These are phyloP conservation scores for Pemphigus obesinymphae DNA, from an alignment of 1,140 invertebrate species.

Conservation along the genomic window DNA sequence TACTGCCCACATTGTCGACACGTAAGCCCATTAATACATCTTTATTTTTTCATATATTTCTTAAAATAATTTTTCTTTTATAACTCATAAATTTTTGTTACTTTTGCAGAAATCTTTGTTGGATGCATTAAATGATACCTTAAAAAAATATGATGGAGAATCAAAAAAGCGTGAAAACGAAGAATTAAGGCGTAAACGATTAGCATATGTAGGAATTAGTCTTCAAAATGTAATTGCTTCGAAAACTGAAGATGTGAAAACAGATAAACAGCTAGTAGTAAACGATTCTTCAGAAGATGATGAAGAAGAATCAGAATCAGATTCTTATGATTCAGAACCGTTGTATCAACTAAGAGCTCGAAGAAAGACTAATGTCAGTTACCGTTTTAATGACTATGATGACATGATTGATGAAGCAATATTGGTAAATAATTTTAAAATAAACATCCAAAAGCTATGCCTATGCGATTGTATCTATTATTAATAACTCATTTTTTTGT, in stretches of 20 bases:
- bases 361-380: conserved; percentile 69
- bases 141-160: conserved; percentile 53
- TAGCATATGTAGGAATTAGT: conserved; percentile 72
- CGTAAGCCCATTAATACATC: conserved; percentile 52
- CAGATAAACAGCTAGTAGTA: conserved; percentile 44
- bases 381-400: conserved; percentile 87
- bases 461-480: neutral
- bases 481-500: neutral
- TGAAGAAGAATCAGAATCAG: conserved; percentile 47
- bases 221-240: conserved; percentile 65
- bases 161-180: conserved; percentile 60
- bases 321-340: conserved; percentile 55
- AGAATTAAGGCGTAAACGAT: conserved; percentile 64
- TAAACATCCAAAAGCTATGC: neutral
- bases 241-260: conserved; percentile 26
- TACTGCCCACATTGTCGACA: conserved; percentile 94
- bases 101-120: conserved; percentile 58
- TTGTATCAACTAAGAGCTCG: conserved; percentile 76
- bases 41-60: neutral
- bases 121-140: conserved; percentile 58
- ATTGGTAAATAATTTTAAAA: conserved; percentile 51
- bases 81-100: neutral
- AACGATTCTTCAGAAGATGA: conserved; percentile 48
- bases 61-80: neutral
- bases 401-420: conserved; percentile 89